phyloP scores from a whole-genome alignment of 2,113 vertebrate species.

The Vulpes ferrilata region DNA sequence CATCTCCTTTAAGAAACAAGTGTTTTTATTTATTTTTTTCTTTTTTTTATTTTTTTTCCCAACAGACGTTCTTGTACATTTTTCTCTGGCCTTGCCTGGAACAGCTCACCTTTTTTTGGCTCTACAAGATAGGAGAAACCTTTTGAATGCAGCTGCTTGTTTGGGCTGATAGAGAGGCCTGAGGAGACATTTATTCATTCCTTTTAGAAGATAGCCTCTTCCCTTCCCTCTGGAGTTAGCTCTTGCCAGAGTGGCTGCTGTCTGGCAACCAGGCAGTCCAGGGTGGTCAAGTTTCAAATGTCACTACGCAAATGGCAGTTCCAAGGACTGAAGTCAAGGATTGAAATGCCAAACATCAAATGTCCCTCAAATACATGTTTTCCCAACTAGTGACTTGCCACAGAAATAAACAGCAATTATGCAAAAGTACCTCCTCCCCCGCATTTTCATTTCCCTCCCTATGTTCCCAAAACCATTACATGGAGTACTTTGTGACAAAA shows the following conservation, averaged over 20 bases:
- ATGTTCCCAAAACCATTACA: conserved; percentile 14
- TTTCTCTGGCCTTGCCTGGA: not conserved
- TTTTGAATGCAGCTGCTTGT: conserved; percentile 53
- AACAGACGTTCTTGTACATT: not conserved
- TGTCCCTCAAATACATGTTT: conserved; percentile 66
- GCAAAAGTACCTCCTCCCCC: not conserved
- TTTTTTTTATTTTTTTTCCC: not conserved
- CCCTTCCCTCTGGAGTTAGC: conserved; percentile 58
- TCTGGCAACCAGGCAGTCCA: conserved; percentile 12
- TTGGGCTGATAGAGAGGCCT: conserved; percentile 38
- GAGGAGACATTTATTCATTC: conserved; percentile 61
- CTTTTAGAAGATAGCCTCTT: conserved; percentile 58
- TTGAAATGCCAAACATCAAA: conserved; percentile 71
- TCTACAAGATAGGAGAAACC: not conserved
- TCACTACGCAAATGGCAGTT: conserved; percentile 59
- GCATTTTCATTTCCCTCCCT: not conserved
- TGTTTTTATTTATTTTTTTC: not conserved
- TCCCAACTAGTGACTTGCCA: conserved; percentile 44
- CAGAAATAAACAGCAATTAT: conserved; percentile 56
- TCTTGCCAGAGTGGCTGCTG: conserved; percentile 68
- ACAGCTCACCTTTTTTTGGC: conserved; percentile 64
- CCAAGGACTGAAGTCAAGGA: conserved; percentile 56
- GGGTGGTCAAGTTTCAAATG: conserved; percentile 72
- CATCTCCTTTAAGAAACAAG: not conserved
- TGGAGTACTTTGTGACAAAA: conserved; percentile 46